A percentile compares a stretch with the other conserved stretches of the same genome.
Conservation (phyloP, 2,797 vertebrate species). For the Acrocephalus scirpaceus region DNA sequence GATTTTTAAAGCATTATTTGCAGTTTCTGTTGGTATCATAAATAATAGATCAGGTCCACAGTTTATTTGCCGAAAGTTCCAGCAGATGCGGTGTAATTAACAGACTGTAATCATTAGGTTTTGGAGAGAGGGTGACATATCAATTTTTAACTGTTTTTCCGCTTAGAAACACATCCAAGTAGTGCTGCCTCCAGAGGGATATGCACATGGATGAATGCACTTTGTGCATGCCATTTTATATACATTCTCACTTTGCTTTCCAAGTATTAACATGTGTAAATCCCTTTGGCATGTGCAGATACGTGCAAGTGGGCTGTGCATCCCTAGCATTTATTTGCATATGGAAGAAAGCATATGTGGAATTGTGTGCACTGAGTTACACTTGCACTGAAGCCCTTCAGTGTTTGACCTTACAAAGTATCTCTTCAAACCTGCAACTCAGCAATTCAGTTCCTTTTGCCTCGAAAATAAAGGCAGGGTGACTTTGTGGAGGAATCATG, state of each 20-base stretch:
- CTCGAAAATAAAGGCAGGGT: background rate
- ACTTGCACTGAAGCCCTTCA: background rate
- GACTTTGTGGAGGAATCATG: background rate
- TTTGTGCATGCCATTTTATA: constrained; percentile 48
- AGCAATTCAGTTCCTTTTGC: background rate
- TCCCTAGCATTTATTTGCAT: constrained; percentile 31
- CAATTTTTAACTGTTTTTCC: constrained; percentile 54
- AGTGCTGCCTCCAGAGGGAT: constrained; percentile 40
- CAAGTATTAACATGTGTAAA: constrained; percentile 58
- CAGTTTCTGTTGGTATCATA: background rate
- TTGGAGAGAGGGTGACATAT: constrained; percentile 25
- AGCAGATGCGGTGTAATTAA: constrained; percentile 50
- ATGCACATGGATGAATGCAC: constrained; percentile 33
- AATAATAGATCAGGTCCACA: constrained; percentile 21
- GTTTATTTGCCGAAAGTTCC: constrained; percentile 13
- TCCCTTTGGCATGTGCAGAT: constrained; percentile 54
- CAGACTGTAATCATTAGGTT: constrained; percentile 53
- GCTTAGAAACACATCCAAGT: constrained; percentile 41
- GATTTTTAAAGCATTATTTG: background rate
- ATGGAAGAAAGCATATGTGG: constrained; percentile 24
- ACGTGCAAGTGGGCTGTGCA: constrained; percentile 17
- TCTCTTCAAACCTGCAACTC: background rate
- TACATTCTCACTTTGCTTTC: constrained; percentile 55
- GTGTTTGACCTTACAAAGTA: background rate
- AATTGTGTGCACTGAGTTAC: background rate